Base-by-base conservation (phyloP, 2,797 vertebrate genomes). In the Carcharodon carcharias region DNA sequence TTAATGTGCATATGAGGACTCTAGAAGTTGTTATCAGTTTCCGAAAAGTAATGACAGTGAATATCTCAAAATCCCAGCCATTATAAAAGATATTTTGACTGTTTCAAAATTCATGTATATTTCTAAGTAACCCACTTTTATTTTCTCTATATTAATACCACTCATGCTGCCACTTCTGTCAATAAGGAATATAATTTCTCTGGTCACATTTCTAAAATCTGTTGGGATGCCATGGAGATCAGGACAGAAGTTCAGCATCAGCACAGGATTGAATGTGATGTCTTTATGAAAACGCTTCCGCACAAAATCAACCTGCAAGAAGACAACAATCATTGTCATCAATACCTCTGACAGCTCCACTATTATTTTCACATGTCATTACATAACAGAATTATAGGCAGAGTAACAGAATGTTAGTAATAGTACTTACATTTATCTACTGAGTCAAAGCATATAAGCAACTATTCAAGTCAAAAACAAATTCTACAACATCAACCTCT, bases 241-340 rank as follows among this genome's bases (percentile, higher is more conserved):
- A 0, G 99, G 99, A 97, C 99, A 99, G 98, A 99, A 99, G 97
- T 99, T 99, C 96, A 99, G 98, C 99, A 99, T 99, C 98, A 99
- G 96, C 96, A 99, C 99, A 0, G 99, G 99, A 97, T 98, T 99
- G 97, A 97, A 97, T 96, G 98, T 97, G 96, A 99, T 98, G 97
- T 99, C 99, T 96, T 99, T 99, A 97, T 99, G 99, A 97, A 99
- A 98, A 23, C 99, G 98, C 96, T 98, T 99, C 97, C 99, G 98
- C 96, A 99, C 97, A 11, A 99, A 99, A 97, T 99, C 98, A 97
- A 99, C 97, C 99, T 99, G 97, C 45, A 96, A 0, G 85, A 69
- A 91, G 73, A 96, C 50, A 23, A 18, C 16, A 58, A 12, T 54
- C 45, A 61, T 16, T 35, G 69, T 95, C 26, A 73, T 50, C 26